A percentile compares a stretch with the other conserved stretches of the same genome.
These are phyloP conservation scores for Brachirus orientalis DNA, from an alignment of 2,113 vertebrate species.

Conservation along the genomic window DNA sequence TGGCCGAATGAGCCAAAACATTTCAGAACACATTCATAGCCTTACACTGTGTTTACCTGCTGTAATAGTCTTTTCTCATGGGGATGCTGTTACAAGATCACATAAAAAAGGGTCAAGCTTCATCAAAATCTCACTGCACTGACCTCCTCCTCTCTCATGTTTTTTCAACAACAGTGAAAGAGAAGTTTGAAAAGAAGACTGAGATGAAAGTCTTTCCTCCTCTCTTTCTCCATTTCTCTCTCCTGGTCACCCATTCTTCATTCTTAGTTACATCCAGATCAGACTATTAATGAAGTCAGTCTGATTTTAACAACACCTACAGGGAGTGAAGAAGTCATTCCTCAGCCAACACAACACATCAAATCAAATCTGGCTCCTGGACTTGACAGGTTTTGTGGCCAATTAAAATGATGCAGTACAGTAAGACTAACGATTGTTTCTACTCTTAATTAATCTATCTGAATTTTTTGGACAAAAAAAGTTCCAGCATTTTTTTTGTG, in stretches of 20 bases:
- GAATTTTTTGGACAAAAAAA: too few species aligned
- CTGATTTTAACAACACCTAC: slow-evolving; percentile 74
- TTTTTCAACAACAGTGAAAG: slow-evolving; percentile 41
- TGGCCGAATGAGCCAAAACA: slow-evolving; percentile 60
- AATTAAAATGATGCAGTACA: slow-evolving; percentile 40
- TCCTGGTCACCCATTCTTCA: slow-evolving; percentile 31
- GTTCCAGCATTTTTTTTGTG: too few species aligned
- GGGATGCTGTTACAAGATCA: slow-evolving; percentile 41
- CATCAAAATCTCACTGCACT: slow-evolving; percentile 36
- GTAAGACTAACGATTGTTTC: slow-evolving; percentile 20
- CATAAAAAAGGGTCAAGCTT: slow-evolving; percentile 44
- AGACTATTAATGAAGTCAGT: slow-evolving; percentile 73
- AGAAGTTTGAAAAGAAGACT: slow-evolving; percentile 41
- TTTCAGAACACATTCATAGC: slow-evolving; percentile 35
- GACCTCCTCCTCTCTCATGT: slow-evolving; percentile 52
- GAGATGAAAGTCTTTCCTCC: slow-evolving; percentile 24
- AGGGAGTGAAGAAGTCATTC: slow-evolving; percentile 60
- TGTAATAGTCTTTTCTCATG: slow-evolving; percentile 45
- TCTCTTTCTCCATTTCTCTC: slow-evolving; percentile 11
- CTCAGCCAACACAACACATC: slow-evolving; percentile 49
- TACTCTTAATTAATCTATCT: not conserved
- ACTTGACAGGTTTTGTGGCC: slow-evolving; percentile 38
- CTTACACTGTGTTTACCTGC: slow-evolving; percentile 45
- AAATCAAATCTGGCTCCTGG: slow-evolving; percentile 45
- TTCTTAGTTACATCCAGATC: slow-evolving; percentile 80